These are phyloP conservation scores for Chouioia cunea DNA, from an alignment of 2,888 invertebrate species.

Conservation along the genomic window DNA sequence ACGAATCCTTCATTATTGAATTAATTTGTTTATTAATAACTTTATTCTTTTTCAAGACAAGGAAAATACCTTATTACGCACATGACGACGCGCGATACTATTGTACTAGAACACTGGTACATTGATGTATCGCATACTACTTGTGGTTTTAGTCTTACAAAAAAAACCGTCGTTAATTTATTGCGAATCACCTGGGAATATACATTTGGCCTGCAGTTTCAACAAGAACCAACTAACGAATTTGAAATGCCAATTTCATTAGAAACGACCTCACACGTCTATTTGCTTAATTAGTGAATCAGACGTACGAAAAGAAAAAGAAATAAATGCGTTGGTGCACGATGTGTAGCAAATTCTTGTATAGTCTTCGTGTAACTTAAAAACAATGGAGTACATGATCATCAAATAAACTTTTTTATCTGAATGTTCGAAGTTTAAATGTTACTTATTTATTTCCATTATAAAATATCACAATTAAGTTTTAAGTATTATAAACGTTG, in stretches of 20 bases:
- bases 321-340: slow-evolving; percentile 15
- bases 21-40: slow-evolving; percentile 13
- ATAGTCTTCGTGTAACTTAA: slow-evolving; percentile 43
- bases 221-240: too few relatives aligned
- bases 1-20: slow-evolving; percentile 12
- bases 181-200: slow-evolving; percentile 16
- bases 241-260: too few relatives aligned
- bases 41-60: slow-evolving; percentile 19
- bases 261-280: too few relatives aligned
- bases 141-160: slow-evolving; percentile 39
- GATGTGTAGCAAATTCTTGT: slow-evolving; percentile 38
- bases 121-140: slow-evolving; percentile 27
- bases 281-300: too few relatives aligned
- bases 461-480: slow-evolving; percentile 46
- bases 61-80: slow-evolving; percentile 33
- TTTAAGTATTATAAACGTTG: slow-evolving; percentile 32
- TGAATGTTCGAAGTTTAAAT: slow-evolving; percentile 27
- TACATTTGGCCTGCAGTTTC: slow-evolving; percentile 4
- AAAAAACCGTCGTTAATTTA: slow-evolving; percentile 21
- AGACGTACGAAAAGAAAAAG: too few relatives aligned
- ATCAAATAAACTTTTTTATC: slow-evolving; percentile 46
- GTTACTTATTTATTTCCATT: slow-evolving; percentile 38
- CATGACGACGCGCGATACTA: slow-evolving; percentile 31
- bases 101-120: slow-evolving; percentile 9
- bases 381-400: slow-evolving; percentile 33